A percentile compares a stretch with the other conserved stretches of the same genome.
Conservation (phyloP, 2,797 vertebrate species). For the Molossus alvarezi region DNA sequence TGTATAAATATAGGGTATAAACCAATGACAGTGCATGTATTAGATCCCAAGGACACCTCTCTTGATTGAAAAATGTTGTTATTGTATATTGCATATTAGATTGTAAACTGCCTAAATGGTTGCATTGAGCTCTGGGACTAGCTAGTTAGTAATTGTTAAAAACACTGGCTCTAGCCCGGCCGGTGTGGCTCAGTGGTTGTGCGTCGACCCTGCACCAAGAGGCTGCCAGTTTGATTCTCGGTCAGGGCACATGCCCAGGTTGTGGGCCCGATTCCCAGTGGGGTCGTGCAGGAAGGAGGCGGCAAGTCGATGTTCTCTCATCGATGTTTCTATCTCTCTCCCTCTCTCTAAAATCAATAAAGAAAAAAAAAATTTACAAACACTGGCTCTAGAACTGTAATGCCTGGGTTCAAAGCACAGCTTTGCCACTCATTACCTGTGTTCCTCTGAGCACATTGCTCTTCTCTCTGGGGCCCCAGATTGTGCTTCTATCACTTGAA, state of each 20-base stretch:
- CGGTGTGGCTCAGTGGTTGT: no score
- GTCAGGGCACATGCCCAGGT: no score
- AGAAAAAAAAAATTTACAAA: not conserved
- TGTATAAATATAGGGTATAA: conserved; percentile 24
- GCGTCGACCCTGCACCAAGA: no score
- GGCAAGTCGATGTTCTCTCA: no score
- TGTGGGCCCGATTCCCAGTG: no score
- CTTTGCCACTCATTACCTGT: not conserved
- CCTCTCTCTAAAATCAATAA: no score
- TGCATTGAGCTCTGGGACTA: not conserved
- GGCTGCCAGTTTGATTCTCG: no score
- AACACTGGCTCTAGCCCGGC: not conserved
- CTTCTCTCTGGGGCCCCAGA: not conserved
- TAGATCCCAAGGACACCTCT: not conserved
- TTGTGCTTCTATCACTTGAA: not conserved
- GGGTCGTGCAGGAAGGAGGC: no score
- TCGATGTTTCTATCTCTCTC: no score
- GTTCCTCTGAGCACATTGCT: not conserved
- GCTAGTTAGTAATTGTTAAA: not conserved
- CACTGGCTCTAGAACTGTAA: not conserved
- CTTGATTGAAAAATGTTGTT: conserved; percentile 38
- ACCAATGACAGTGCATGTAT: not conserved
- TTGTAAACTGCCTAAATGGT: not conserved
- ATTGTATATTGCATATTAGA: not conserved
- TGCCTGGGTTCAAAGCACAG: not conserved